phyloP scores from a whole-genome alignment of 1,140 invertebrate genomes.

The Oryctes rhinoceros region DNA sequence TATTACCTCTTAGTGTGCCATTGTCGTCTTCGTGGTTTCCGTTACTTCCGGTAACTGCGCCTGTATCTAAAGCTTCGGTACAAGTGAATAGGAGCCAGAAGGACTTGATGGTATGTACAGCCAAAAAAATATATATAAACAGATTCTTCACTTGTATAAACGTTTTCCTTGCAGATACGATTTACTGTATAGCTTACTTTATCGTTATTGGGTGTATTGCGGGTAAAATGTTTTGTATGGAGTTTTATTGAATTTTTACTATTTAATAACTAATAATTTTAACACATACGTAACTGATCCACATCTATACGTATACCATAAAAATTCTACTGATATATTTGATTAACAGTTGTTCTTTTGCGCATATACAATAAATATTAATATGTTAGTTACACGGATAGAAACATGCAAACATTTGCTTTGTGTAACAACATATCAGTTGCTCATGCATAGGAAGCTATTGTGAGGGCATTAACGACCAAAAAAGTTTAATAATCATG shows the following conservation, averaged over 20 bases:
- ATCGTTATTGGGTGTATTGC: conserved; percentile 36
- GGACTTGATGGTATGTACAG: conserved; percentile 46
- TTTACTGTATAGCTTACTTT: conserved; percentile 53
- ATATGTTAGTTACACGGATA: no score
- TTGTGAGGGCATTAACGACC: no score
- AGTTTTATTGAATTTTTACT: neutral
- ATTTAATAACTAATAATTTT: neutral
- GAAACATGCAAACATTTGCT: no score
- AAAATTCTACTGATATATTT: no score
- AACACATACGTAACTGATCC: no score
- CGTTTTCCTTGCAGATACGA: conserved; percentile 53
- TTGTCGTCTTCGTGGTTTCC: conserved; percentile 73
- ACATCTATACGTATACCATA: no score
- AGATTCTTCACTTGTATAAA: conserved; percentile 8
- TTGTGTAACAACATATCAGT: no score
- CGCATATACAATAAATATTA: no score
- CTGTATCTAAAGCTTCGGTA: conserved; percentile 62
- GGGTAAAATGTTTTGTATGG: neutral
- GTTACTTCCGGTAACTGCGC: conserved; percentile 72
- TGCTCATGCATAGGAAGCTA: no score
- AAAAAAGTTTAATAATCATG: no score
- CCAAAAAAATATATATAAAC: neutral
- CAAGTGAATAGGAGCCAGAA: conserved; percentile 43
- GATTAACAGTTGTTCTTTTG: no score
- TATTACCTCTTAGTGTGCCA: conserved; percentile 66